A percentile compares a stretch with the other conserved stretches of the same genome.
Conservation (phyloP, 2,888 invertebrate genomes). For the Romanomermis culicivorax region DNA sequence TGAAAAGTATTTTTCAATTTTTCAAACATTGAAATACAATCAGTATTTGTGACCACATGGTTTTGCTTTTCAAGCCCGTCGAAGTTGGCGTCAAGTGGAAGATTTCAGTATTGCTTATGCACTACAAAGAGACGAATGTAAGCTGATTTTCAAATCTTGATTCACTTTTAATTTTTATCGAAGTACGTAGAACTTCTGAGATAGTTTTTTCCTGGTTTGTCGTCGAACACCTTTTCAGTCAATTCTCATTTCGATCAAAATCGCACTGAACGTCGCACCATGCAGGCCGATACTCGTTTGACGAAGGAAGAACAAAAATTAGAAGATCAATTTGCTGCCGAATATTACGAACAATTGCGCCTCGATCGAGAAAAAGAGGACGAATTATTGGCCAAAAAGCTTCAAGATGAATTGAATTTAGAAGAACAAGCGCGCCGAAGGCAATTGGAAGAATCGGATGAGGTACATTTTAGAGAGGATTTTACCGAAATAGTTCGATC, state of each 20-base stretch:
- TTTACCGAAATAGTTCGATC: too few relatives aligned
- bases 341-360: slow-evolving; percentile 8
- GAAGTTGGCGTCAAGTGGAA: slow-evolving; percentile 14
- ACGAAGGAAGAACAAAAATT: slow-evolving; percentile 13
- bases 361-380: slow-evolving; percentile 11
- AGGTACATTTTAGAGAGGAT: not conserved
- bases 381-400: slow-evolving; percentile 11
- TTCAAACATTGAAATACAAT: too few relatives aligned
- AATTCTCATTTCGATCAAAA: slow-evolving; percentile 14
- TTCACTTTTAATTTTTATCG: too few relatives aligned
- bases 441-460: not conserved
- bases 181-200: too few relatives aligned
- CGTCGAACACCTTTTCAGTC: too few relatives aligned
- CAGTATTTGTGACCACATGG: too few relatives aligned
- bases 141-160: too few relatives aligned
- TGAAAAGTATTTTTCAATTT: too few relatives aligned
- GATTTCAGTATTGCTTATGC: slow-evolving; percentile 14
- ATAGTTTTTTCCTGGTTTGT: too few relatives aligned
- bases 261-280: slow-evolving; percentile 10
- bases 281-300: slow-evolving; percentile 10
- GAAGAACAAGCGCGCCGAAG: slow-evolving; percentile 9
- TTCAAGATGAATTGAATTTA: slow-evolving; percentile 14
- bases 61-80: too few relatives aligned
- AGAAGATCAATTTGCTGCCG: slow-evolving; percentile 12
- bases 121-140: slow-evolving; percentile 14